These are phyloP conservation scores for Itoplectis maculator DNA, from an alignment of 2,888 invertebrate species.

Conservation along the genomic window DNA sequence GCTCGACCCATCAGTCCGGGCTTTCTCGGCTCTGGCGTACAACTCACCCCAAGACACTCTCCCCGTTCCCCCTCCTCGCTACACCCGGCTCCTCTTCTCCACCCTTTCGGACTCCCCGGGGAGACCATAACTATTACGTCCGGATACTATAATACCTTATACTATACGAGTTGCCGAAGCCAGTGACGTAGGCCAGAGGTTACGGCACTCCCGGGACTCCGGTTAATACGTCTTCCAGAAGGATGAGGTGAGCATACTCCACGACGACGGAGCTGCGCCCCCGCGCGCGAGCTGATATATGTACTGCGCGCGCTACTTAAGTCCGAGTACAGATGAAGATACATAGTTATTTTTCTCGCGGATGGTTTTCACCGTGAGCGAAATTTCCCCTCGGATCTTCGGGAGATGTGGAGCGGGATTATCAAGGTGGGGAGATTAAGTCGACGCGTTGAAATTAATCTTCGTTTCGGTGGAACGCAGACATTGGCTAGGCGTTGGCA, in stretches of 20 bases:
- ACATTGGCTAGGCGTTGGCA: no score
- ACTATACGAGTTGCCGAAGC: constrained; percentile 68
- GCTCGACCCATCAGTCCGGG: neutral
- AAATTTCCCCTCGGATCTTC: neutral
- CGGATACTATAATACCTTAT: constrained; percentile 68
- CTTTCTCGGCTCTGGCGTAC: constrained; percentile 8
- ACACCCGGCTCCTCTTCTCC: constrained; percentile 36
- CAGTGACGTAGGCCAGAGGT: constrained; percentile 74
- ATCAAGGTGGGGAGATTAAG: neutral
- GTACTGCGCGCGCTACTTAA: neutral
- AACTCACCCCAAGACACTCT: constrained; percentile 10
- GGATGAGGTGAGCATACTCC: constrained; percentile 48
- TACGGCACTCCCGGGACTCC: constrained; percentile 77
- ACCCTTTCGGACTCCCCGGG: constrained; percentile 59
- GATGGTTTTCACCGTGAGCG: neutral
- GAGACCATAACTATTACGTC: constrained; percentile 68
- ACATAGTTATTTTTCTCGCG: neutral
- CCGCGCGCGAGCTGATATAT: no score
- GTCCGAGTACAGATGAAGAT: neutral
- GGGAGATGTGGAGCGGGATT: no score
- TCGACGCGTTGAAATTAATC: no score
- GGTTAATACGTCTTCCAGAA: constrained; percentile 77
- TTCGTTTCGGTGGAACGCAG: no score
- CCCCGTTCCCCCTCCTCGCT: no score
- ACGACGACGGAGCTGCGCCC: constrained; percentile 19